phyloP scores from a whole-genome alignment of 2,113 vertebrate genomes.

The Bufo gargarizans region DNA sequence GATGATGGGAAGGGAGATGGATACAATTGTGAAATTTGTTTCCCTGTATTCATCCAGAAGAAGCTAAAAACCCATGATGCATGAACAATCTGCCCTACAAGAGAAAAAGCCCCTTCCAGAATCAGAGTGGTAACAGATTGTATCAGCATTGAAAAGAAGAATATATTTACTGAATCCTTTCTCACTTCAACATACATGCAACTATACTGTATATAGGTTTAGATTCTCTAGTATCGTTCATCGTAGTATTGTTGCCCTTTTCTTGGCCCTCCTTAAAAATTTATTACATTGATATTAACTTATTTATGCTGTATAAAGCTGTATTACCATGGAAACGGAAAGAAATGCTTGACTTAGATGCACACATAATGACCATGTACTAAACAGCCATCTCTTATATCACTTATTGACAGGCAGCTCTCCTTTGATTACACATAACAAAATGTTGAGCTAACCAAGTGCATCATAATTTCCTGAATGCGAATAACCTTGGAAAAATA shows the following conservation, averaged over 20 bases:
- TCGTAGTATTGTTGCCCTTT: not conserved
- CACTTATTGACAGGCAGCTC: not conserved
- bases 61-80: too few species aligned
- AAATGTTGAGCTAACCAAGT: not conserved
- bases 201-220: too few species aligned
- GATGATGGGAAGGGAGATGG: too few species aligned
- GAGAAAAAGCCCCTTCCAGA: too few species aligned
- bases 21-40: too few species aligned
- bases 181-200: too few species aligned
- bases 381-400: not conserved
- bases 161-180: too few species aligned
- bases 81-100: too few species aligned
- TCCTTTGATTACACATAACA: not conserved
- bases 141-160: too few species aligned
- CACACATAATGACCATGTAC: not conserved
- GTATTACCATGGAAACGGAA: constrained; percentile 25
- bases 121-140: too few species aligned
- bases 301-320: not conserved
- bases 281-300: not conserved
- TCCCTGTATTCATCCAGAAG: too few species aligned
- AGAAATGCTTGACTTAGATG: not conserved
- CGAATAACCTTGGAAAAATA: too few species aligned
- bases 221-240: not conserved
- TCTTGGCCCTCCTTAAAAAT: not conserved
- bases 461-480: not conserved